Base-by-base conservation (phyloP, 1,140 invertebrate genomes). In the Trichonephila clavata region DNA sequence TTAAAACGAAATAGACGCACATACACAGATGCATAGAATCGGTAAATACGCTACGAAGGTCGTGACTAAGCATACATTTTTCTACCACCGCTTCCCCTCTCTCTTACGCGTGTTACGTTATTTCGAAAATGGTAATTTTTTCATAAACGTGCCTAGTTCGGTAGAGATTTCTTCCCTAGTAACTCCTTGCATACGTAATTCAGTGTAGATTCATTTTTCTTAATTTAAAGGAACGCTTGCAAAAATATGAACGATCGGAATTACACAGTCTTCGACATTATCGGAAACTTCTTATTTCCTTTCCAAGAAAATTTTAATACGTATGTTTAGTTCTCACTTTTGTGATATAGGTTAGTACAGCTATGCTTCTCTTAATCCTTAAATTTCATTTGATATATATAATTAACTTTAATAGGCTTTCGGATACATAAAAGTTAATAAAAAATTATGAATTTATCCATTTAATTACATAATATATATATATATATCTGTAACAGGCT, bases 41-140 rank as follows among this genome's bases (percentile, higher is more conserved):
- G 39, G n/a, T 27, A 87, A 61, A 65, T 87, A 87, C 39, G 60
- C 86, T 87, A 59, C 61, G 60, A 39, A 87, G 32, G 86, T 63
- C 61, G 59, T 61, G 86, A 87, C 86, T 61, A 63, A 65, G 61
- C 59, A 87, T 65, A 65, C 57, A 59, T 84, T 84, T 77, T 77
- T 39, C 27, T 18, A 6, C 71, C 32, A 16, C 27, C 16, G 0
- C 71, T 32, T 13, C 43, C 83, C 83, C n/a, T 27, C 50, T 57
- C 16, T 84, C 83, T 59, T 59, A 60, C 83, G 24, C 50, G n/a
- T 60, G 50, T 57, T 84, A 84, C 71, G 50, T 84, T 84, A 84
- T 60, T 57, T 84, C 83, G 32, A 60, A 84, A 84, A 84, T 84
- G 83, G 83, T 84, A 84, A 59, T 84, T 84, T 84, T 84, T 84